Percentiles rank a stretch among this genome's conserved stretches.
These are phyloP conservation scores for Vanacampus margaritifer DNA, from an alignment of 2,113 vertebrate genomes.

Conservation along the genomic window DNA sequence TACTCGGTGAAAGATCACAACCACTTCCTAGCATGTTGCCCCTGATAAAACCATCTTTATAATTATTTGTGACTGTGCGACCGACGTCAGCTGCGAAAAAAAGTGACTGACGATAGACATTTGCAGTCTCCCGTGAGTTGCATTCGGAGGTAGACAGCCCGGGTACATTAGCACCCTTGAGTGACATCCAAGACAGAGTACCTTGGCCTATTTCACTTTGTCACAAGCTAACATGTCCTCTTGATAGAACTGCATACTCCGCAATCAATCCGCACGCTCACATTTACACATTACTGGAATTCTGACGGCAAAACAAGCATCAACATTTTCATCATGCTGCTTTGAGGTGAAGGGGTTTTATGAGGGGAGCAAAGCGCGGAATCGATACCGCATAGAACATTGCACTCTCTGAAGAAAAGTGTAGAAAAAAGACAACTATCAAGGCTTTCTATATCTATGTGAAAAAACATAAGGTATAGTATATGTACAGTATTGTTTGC, in stretches of 20 bases:
- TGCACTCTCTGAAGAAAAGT: not conserved
- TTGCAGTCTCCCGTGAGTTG: conserved; percentile 49
- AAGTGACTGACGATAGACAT: conserved; percentile 29
- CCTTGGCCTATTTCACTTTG: conserved; percentile 66
- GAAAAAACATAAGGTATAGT: not conserved
- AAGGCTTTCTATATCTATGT: not conserved
- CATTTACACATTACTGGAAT: conserved; percentile 35
- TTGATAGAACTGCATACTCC: conserved; percentile 34
- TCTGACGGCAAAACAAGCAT: conserved; percentile 6
- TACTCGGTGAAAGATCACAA: not conserved
- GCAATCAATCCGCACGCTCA: conserved; percentile 40
- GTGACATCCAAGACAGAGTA: conserved; percentile 63
- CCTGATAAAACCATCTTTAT: conserved; percentile 13
- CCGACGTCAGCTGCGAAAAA: conserved; percentile 13
- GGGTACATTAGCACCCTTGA: conserved; percentile 63
- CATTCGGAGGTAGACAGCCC: conserved; percentile 58
- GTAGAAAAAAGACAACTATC: not conserved
- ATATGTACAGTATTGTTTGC: not conserved
- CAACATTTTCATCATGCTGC: conserved; percentile 15
- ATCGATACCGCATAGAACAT: not conserved
- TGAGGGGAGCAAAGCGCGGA: conserved; percentile 14
- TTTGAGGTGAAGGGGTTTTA: conserved; percentile 16
- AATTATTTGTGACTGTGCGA: conserved; percentile 38
- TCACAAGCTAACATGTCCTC: conserved; percentile 52
- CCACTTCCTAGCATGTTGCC: not conserved